Evolutionary conservation across 2,888 invertebrate species (phyloP).

Genomic region (Nipponacmea schrenckii): DNA sequence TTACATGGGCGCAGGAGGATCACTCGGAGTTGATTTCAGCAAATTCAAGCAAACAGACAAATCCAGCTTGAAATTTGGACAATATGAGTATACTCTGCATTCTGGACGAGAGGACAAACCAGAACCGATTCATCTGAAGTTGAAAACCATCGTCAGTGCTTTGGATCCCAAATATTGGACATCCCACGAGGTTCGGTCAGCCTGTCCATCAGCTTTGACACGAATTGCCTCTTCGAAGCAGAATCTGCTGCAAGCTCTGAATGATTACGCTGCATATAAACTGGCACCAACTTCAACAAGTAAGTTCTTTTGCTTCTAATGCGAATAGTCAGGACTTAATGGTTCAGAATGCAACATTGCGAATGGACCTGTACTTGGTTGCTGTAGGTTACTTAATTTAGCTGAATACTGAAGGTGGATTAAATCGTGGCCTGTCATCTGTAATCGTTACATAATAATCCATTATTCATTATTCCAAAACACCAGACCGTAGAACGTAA

Average conservation of each 20-base stretch:
- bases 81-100: slow-evolving; percentile 19
- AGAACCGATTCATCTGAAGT: slow-evolving; percentile 24
- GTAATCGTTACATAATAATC: no score
- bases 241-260: slow-evolving; percentile 16
- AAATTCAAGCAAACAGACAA: slow-evolving; percentile 20
- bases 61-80: slow-evolving; percentile 23
- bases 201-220: background rate
- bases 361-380: no score
- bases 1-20: slow-evolving; percentile 31
- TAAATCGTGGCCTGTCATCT: no score
- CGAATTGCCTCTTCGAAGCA: background rate
- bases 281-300: slow-evolving; percentile 17
- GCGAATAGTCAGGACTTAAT: no score
- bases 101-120: slow-evolving; percentile 24
- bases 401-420: no score
- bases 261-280: slow-evolving; percentile 20
- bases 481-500: no score
- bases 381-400: no score
- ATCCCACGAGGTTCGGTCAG: background rate
- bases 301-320: background rate
- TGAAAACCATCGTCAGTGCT: background rate
- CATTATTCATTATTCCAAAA: no score
- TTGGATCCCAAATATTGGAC: slow-evolving; percentile 21
- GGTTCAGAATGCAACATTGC: no score
- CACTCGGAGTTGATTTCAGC: slow-evolving; percentile 25